Evolutionary conservation across 2,888 invertebrate species (phyloP).

Genomic region (Baronia brevicornis): DNA sequence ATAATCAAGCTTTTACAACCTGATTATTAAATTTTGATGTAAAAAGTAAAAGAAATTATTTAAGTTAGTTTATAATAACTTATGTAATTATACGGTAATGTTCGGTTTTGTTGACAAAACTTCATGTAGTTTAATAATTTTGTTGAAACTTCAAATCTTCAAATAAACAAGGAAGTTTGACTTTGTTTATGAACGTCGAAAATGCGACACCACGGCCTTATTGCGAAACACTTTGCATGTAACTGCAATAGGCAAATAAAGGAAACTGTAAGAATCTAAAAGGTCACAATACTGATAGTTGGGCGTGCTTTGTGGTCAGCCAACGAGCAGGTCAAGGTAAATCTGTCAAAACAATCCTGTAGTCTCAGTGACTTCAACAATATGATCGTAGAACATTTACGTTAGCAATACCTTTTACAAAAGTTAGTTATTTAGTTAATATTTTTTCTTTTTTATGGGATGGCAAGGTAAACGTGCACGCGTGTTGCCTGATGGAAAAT

Average conservation of each 20-base stretch:
- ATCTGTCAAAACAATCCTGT: conserved; percentile 34
- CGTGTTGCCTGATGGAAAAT: too few species aligned
- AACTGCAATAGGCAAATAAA: conserved; percentile 15
- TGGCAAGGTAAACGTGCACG: too few species aligned
- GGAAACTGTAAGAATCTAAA: conserved; percentile 31
- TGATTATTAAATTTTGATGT: too few species aligned
- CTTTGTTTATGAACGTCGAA: too few species aligned
- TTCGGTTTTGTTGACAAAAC: conserved; percentile 17
- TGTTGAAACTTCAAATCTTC: too few species aligned
- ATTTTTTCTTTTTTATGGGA: too few species aligned
- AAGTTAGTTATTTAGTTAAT: conserved; percentile 6
- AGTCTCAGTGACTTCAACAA: conserved; percentile 8
- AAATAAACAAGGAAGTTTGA: conserved; percentile 8
- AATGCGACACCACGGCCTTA: conserved; percentile 1
- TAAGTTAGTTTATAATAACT: too few species aligned
- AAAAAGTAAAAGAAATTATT: too few species aligned
- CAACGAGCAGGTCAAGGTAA: conserved; percentile 46
- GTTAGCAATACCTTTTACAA: too few species aligned
- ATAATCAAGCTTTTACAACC: too few species aligned
- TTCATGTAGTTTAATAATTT: conserved; percentile 24
- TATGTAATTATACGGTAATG: too few species aligned
- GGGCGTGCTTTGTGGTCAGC: conserved; percentile 40
- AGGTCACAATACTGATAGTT: conserved; percentile 45
- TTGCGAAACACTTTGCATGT: conserved; percentile 6
- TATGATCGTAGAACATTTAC: conserved; percentile 7